phyloP scores from a whole-genome alignment of 2,797 vertebrate species.

The Sebastes diploproa region DNA sequence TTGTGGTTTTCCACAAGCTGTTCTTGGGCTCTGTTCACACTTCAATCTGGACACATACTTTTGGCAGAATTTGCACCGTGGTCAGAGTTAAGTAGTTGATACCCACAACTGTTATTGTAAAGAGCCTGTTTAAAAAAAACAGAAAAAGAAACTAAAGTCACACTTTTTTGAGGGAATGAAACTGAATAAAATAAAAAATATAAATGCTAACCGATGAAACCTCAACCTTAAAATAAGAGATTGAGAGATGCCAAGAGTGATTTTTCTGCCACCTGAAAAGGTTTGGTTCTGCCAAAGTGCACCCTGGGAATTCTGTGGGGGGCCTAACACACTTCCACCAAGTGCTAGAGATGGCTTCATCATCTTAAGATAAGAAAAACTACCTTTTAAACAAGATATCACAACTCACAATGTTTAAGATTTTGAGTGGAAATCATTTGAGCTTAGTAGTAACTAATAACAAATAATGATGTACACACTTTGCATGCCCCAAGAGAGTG shows the following conservation, averaged over 20 bases:
- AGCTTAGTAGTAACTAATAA: conserved; percentile 35
- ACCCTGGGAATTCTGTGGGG: background rate
- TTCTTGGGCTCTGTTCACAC: background rate
- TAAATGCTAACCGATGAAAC: background rate
- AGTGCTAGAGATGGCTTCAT: background rate
- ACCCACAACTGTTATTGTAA: background rate
- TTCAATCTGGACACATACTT: background rate
- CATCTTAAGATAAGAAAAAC: background rate
- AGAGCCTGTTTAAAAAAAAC: background rate
- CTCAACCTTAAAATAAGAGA: background rate
- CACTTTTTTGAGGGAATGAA: background rate
- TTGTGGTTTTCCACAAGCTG: background rate
- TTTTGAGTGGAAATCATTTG: conserved; percentile 27
- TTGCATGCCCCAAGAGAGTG: conserved; percentile 19
- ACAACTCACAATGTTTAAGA: background rate
- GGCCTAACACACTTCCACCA: background rate
- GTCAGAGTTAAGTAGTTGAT: background rate
- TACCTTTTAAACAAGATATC: background rate
- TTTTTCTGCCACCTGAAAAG: background rate
- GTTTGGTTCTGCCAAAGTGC: background rate
- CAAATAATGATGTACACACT: conserved; percentile 46
- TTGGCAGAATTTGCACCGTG: background rate
- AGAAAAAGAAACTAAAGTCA: too few species aligned
- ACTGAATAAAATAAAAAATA: background rate
- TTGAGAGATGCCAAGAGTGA: background rate